Conservation (phyloP, 2,888 invertebrate species). For the Lasioglossum malachurum region DNA sequence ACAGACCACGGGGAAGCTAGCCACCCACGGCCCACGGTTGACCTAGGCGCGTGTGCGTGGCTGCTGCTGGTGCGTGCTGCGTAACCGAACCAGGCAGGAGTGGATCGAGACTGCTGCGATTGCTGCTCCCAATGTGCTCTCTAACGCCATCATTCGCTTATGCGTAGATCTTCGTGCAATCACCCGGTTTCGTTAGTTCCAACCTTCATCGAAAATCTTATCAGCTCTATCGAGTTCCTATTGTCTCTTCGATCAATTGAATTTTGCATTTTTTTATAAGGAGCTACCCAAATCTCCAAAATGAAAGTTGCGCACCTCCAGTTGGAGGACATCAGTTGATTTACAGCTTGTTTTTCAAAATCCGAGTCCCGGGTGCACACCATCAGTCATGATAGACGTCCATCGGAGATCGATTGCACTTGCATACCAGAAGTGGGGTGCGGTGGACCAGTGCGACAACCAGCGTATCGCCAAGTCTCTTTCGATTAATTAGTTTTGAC, state of each 20-base stretch:
- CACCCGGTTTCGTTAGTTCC: too few relatives aligned
- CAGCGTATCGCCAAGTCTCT: background rate
- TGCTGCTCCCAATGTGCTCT: background rate
- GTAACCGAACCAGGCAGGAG: constrained; percentile 3
- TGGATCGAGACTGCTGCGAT: constrained; percentile 4
- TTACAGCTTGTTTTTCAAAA: background rate
- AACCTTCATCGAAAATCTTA: too few relatives aligned
- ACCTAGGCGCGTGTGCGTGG: constrained; percentile 57
- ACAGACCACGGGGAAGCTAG: constrained; percentile 31
- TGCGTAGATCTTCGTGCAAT: too few relatives aligned
- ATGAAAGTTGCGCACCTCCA: background rate
- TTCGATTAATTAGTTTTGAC: background rate
- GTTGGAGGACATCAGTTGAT: background rate
- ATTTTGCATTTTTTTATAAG: too few relatives aligned
- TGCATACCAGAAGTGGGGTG: background rate
- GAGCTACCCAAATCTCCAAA: background rate
- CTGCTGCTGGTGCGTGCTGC: constrained; percentile 26
- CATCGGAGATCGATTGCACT: background rate
- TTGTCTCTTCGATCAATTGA: too few relatives aligned
- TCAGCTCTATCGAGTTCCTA: too few relatives aligned
- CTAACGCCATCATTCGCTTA: background rate
- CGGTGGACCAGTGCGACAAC: background rate
- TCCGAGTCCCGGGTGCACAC: background rate
- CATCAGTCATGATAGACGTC: background rate
- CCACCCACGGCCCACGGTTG: constrained; percentile 52